Conservation (phyloP, 2,888 invertebrate genomes). For the Drosophila kuntzei region DNA sequence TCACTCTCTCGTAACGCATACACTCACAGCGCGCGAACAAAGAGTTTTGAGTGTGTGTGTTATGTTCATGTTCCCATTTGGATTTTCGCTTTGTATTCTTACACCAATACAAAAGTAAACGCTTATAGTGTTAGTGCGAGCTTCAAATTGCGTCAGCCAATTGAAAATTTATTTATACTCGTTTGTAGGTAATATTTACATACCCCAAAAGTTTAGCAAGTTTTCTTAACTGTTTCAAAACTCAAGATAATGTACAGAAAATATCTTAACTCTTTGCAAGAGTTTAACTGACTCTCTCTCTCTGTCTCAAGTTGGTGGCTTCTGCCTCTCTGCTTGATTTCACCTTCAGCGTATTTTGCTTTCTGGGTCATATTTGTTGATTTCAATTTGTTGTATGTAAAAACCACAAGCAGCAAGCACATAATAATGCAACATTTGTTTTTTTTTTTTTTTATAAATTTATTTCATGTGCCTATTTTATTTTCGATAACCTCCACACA, state of each 20-base stretch:
- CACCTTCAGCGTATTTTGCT: conserved; percentile 66
- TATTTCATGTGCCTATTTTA: conserved; percentile 32
- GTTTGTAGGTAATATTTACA: conserved; percentile 30
- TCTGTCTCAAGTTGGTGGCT: conserved; percentile 9
- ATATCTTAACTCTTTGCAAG: conserved; percentile 1
- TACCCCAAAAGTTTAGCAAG: conserved; percentile 22
- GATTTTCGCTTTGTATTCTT: conserved; percentile 64
- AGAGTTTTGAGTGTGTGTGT: conserved; percentile 60
- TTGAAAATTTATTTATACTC: conserved; percentile 64
- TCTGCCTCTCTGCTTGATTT: conserved; percentile 51
- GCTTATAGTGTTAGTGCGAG: conserved; percentile 41
- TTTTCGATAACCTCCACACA: conserved; percentile 42
- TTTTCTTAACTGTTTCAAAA: conserved; percentile 47
- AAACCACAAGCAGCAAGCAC: conserved; percentile 41
- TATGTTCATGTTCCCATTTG: conserved; percentile 74
- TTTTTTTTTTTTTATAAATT: conserved; percentile 42
- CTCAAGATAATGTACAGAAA: conserved; percentile 23
- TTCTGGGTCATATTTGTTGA: conserved; percentile 79
- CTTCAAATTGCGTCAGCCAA: conserved; percentile 82
- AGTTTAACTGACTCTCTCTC: conserved; percentile 4
- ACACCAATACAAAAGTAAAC: conserved; percentile 46
- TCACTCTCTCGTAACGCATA: conserved; percentile 33
- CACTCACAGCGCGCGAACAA: conserved; percentile 59
- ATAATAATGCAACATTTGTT: conserved; percentile 40
- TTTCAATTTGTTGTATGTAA: conserved; percentile 60